Evolutionary conservation across 2,113 vertebrate species (phyloP), one percentile per base, ranked within the genome.

Genomic region (Craseonycteris thonglongyai): DNA sequence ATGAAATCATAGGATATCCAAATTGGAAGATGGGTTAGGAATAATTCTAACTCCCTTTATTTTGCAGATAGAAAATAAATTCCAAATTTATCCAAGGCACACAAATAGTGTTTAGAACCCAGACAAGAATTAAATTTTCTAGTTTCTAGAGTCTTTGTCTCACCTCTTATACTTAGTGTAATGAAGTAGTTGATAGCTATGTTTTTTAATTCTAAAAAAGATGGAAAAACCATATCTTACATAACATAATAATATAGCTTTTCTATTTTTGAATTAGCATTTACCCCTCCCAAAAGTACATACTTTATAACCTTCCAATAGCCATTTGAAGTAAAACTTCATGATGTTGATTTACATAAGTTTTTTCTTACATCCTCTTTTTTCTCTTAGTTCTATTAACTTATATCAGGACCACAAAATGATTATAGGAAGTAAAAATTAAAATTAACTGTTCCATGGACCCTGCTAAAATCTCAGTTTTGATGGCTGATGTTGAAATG

Each of bases 351-450:
- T 72, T 89, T 94, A 80, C 91, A 75, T 91, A 93, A 83, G 24
- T 72, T 63, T 42, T 87, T 56, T 79, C 33, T 88, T 66, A 22
- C 2, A 76, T 66, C 33, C 11, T 90, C 61, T 15, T n/a, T 68
- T 75, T 58, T 42, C 1, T 5, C n/a, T 12, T 15, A 59, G 56
- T 84, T 38, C 38, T 84, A 7, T 87, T 66, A 92, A 80, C 18
- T 19, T 76, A 65, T 54, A 18, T 51, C 47, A 68, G 61, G 74
- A 51, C 63, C 61, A 66, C 35, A 82, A 80, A 71, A 47, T 78
- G 19, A 94, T 88, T 81, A 84, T 28, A 76, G 86, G 75, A 83
- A 72, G 38, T 94, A 80, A 94, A 94, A 94, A 71, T 63, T 74
- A 35, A 86, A 91, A 65, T 88, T 19, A 79, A 14, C 80, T 95